Conservation (phyloP, 2,797 vertebrate genomes). For the Enteromius fasciolatus region DNA sequence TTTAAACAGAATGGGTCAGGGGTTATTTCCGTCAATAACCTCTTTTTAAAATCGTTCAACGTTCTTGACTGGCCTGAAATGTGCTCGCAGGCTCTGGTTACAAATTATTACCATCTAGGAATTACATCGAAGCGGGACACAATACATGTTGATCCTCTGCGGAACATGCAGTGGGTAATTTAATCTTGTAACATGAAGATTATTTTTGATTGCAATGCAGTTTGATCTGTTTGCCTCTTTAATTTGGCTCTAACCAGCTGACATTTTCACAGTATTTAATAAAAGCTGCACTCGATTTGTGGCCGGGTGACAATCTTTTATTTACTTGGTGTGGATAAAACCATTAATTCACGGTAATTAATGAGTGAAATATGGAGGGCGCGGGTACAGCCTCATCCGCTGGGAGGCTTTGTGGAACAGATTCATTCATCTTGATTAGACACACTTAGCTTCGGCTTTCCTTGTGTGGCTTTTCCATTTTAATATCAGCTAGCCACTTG, state of each 20-base stretch:
- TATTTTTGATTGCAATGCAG: conserved; percentile 69
- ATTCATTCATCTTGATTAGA: conserved; percentile 77
- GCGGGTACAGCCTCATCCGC: conserved; percentile 65
- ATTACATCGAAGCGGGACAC: conserved; percentile 66
- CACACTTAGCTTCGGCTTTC: conserved; percentile 63
- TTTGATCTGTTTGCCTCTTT: conserved; percentile 71
- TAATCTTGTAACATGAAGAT: conserved; percentile 68
- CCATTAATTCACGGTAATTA: conserved; percentile 80
- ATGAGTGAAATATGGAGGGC: conserved; percentile 70
- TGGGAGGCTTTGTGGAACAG: conserved; percentile 65
- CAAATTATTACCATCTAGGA: conserved; percentile 67
- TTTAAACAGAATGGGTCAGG: neutral
- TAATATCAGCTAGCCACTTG: conserved; percentile 57
- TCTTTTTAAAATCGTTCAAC: conserved; percentile 35
- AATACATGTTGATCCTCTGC: conserved; percentile 60
- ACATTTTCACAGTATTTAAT: conserved; percentile 76
- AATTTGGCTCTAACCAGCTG: conserved; percentile 70
- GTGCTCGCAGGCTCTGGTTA: conserved; percentile 64
- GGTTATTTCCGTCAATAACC: conserved; percentile 35
- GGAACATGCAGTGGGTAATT: conserved; percentile 64
- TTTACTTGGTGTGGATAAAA: conserved; percentile 76
- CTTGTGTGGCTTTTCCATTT: conserved; percentile 61
- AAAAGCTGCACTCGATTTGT: conserved; percentile 69
- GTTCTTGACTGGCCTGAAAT: conserved; percentile 55
- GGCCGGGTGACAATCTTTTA: conserved; percentile 74